These are phyloP conservation scores for Brachionus koreanus DNA, from an alignment of 1,140 invertebrate species.

Conservation along the genomic window DNA sequence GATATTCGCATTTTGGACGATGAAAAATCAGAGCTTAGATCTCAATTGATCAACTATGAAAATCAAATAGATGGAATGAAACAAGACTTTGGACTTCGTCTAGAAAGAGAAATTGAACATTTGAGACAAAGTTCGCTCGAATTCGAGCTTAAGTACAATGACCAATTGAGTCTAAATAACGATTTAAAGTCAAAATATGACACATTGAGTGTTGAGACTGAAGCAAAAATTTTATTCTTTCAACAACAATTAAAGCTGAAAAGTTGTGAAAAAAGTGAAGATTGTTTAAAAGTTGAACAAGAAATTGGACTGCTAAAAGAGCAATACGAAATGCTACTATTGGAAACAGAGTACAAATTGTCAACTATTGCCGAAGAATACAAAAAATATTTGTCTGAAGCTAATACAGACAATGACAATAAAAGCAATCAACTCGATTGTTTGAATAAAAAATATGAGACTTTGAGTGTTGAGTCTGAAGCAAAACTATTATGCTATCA, in stretches of 20 bases:
- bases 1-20: not conserved
- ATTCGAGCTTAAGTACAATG: slow-evolving; percentile 16
- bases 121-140: not conserved
- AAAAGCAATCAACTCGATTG: not conserved
- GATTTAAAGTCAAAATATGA: not conserved
- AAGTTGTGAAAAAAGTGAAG: not conserved
- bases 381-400: not conserved
- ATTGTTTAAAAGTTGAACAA: not conserved
- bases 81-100: not conserved
- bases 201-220: too few relatives aligned
- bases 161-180: not conserved
- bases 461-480: not conserved
- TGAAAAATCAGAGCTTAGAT: not conserved
- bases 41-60: slow-evolving; percentile 5
- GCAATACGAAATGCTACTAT: not conserved
- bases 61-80: not conserved
- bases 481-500: not conserved
- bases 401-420: not conserved
- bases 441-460: not conserved
- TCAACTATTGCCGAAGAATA: not conserved
- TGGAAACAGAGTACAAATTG: not conserved
- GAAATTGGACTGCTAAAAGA: not conserved
- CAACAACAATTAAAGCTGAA: not conserved
- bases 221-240: too few relatives aligned
- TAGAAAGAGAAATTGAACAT: not conserved